phyloP scores from a whole-genome alignment of 1,140 invertebrate species.

The Temnothorax longispinosus region DNA sequence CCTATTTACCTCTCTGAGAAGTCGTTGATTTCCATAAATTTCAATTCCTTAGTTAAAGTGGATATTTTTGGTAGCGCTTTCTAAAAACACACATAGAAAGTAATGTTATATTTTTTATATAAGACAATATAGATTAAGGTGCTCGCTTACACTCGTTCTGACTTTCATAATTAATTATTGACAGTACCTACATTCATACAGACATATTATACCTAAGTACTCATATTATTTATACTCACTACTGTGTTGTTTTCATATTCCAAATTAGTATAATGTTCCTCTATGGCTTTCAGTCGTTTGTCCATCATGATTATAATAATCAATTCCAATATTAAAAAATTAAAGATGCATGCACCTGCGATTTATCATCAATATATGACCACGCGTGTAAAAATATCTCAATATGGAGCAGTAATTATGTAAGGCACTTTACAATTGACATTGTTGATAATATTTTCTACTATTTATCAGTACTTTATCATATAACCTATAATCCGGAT shows the following conservation, averaged over 20 bases:
- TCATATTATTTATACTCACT: neutral
- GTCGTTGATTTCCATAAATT: neutral
- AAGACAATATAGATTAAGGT: neutral
- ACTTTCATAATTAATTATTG: neutral
- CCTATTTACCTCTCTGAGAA: neutral
- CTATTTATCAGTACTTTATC: too few species aligned
- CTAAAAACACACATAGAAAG: neutral
- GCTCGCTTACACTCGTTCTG: neutral
- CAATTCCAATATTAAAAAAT: neutral
- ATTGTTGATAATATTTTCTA: too few species aligned
- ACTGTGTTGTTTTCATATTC: neutral
- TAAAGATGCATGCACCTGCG: neutral
- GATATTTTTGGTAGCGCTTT: neutral
- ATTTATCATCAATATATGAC: neutral
- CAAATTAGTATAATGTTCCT: neutral
- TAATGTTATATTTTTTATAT: neutral
- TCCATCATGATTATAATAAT: conserved; percentile 1
- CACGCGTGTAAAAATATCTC: neutral
- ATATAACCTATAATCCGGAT: too few species aligned
- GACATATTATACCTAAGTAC: neutral
- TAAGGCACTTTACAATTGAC: too few species aligned
- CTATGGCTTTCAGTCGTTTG: neutral
- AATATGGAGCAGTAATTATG: neutral
- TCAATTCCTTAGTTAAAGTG: neutral
- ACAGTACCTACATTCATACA: neutral